Percentiles rank a stretch among this genome's conserved stretches.
phyloP scores from a whole-genome alignment of 2,113 vertebrate genomes.

The Pachycephala philippinensis region DNA sequence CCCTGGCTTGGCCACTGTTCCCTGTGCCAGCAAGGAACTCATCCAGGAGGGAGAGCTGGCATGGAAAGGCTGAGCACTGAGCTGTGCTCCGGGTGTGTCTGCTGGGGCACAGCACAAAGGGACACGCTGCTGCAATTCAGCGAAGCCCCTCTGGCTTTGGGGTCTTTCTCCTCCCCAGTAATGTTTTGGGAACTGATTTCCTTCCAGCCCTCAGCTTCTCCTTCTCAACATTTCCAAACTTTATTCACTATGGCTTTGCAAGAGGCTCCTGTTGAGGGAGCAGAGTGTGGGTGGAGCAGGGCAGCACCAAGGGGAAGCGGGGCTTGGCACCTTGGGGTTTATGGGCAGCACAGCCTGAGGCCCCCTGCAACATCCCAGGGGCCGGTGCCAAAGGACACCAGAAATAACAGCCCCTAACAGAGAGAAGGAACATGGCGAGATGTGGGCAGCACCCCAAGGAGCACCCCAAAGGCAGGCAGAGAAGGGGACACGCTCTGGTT shows the following conservation, averaged over 20 bases:
- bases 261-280: background rate
- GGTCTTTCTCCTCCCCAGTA: background rate
- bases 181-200: background rate
- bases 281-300: background rate
- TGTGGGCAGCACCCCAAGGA: background rate
- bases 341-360: background rate
- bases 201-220: background rate
- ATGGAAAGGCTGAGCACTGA: background rate
- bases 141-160: background rate
- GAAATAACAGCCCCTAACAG: background rate
- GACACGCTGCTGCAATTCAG: fast-evolving
- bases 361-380: background rate
- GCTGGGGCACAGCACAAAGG: background rate
- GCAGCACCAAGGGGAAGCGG: background rate
- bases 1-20: background rate
- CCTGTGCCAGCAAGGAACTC: background rate
- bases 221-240: background rate
- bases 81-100: background rate
- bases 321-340: background rate
- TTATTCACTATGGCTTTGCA: background rate
- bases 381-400: background rate
- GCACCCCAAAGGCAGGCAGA: background rate
- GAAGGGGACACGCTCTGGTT: fast-evolving
- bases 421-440: background rate
- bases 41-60: background rate